Evolutionary conservation across 2,113 vertebrate species (phyloP), one percentile per base, ranked within the genome.

Genomic region (Chaenogobius annularis): DNA sequence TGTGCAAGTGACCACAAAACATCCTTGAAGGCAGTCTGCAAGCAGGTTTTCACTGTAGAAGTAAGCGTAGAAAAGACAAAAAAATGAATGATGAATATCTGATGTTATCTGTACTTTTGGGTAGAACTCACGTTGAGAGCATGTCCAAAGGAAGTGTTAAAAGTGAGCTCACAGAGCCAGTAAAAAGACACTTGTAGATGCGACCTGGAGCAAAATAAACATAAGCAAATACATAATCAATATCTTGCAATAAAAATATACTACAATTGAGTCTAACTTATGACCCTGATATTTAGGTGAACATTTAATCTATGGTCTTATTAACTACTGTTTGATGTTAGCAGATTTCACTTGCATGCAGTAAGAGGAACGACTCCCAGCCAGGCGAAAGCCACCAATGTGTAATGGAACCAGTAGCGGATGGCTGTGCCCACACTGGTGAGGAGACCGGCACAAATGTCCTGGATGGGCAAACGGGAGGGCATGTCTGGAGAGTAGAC

Each of bases 171-270:
- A 99, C 97, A 83, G 98, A 99, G 94, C 98, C 98, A 78, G 98
- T 99, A 95, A 99, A 99, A 93, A 99, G 96, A 95, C 98, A 99
- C 95, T 99, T 99, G 93, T 99, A 99, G 92, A 99, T 99, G 73
- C 97, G 98, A 93, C 98, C 98, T 99, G 75, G 55, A 2, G 70
- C 0, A 76, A 54, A 19, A 74, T 6, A 76, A 0, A 82, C 0
- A 35, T 69, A 14, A 6, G 1, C 31, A 66, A 55, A 26, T 37
- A 78, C 13, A 46, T 46, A 0, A 13, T 46, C 44, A 46, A 46
- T 7, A 50, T 50, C 6, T 7, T 50, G 47, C 19, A 19, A 19
- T 19, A 19, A 19, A 50, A 13, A 46, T 31, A 46, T 13, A 3
- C 2, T 13, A 46, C 44, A 46, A 46, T 46, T 46, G 12, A 46